Percentiles rank a stretch among this genome's conserved stretches.
phyloP scores from a whole-genome alignment of 2,888 invertebrate species.

The Cinara cedri region DNA sequence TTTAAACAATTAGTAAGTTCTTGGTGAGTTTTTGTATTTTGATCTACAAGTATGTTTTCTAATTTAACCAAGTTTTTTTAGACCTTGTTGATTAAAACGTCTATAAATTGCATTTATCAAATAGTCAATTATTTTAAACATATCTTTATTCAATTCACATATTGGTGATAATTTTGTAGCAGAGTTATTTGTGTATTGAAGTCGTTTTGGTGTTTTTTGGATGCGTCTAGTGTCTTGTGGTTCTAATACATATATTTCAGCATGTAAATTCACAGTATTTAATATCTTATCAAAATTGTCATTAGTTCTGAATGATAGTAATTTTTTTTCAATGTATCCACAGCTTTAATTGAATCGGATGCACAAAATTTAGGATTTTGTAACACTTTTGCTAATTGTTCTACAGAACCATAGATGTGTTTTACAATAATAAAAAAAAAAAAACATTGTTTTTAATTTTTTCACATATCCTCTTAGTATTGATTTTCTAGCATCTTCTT shows the following conservation, averaged over 20 bases:
- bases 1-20: constrained; percentile 12
- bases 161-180: too few relatives aligned
- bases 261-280: background rate
- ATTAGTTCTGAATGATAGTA: constrained; percentile 15
- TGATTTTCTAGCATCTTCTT: constrained; percentile 9
- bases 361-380: constrained; percentile 8
- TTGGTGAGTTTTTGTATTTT: constrained; percentile 2
- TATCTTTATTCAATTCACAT: constrained; percentile 11
- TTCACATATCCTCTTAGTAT: background rate
- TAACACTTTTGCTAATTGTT: constrained; percentile 11
- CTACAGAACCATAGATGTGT: background rate
- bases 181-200: background rate
- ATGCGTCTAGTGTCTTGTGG: background rate
- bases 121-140: constrained; percentile 10
- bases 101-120: background rate
- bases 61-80: constrained; percentile 4
- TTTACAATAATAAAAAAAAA: background rate
- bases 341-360: constrained; percentile 5
- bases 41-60: too few relatives aligned
- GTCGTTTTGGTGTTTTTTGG: background rate
- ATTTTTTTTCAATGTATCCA: constrained; percentile 11
- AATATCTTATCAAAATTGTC: background rate
- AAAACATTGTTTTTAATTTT: constrained; percentile 4
- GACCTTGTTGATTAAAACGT: constrained; percentile 1
- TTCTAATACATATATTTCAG: constrained; percentile 2